These are phyloP conservation scores for Seira ritae DNA, from an alignment of 2,888 invertebrate genomes.

Conservation along the genomic window DNA sequence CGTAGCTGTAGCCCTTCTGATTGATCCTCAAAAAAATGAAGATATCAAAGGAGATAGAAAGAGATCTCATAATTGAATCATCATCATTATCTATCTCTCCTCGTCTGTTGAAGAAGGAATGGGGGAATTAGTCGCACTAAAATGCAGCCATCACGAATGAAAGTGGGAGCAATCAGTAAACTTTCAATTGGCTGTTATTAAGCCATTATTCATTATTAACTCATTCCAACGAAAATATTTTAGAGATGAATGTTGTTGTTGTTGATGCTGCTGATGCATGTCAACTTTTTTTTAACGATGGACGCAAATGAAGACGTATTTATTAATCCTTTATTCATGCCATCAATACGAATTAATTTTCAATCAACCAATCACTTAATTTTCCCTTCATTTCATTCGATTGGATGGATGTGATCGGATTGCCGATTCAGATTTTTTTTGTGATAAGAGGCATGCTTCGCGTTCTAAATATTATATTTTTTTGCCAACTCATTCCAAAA, in stretches of 20 bases:
- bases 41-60: background rate
- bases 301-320: constrained; percentile 26
- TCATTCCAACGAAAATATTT: background rate
- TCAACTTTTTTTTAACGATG: no score
- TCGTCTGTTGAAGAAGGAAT: no score
- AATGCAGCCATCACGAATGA: no score
- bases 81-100: background rate
- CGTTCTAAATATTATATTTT: constrained; percentile 5
- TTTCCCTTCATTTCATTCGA: no score
- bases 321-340: constrained; percentile 52
- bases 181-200: constrained; percentile 50
- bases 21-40: background rate
- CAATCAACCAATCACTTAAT: constrained; percentile 45
- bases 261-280: no score
- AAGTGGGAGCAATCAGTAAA: constrained; percentile 45
- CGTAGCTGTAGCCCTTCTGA: no score
- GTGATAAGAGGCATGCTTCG: no score
- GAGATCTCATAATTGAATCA: constrained; percentile 41
- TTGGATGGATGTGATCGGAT: no score
- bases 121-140: no score
- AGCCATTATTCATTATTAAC: constrained; percentile 49
- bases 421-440: no score
- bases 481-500: constrained; percentile 47
- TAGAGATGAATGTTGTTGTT: no score
- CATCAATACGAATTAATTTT: constrained; percentile 64